Percentiles rank a stretch among this genome's conserved stretches.
These are phyloP conservation scores for Paramisgurnus dabryanus DNA, from an alignment of 2,113 vertebrate genomes.

Conservation along the genomic window DNA sequence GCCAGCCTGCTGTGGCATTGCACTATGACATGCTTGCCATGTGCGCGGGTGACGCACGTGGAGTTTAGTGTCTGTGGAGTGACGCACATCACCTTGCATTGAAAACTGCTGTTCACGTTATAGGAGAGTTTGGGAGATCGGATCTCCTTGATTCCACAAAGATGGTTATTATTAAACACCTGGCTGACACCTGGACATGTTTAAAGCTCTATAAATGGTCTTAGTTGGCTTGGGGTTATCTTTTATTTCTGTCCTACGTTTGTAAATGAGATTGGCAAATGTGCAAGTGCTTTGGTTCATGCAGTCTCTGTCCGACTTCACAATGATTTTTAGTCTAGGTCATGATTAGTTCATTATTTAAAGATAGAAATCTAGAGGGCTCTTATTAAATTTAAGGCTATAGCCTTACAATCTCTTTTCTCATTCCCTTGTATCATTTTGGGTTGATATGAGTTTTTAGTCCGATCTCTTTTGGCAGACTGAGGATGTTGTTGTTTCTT, in stretches of 20 bases:
- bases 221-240: neutral
- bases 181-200: neutral
- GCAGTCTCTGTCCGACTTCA: too few species aligned
- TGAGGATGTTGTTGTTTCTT: neutral
- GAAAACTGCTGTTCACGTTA: neutral
- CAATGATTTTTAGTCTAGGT: too few species aligned
- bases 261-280: too few species aligned
- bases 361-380: too few species aligned
- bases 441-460: neutral
- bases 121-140: neutral
- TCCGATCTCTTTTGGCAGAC: neutral
- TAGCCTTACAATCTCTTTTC: too few species aligned
- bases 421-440: neutral
- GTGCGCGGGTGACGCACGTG: neutral
- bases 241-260: too few species aligned
- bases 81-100: constrained; percentile 13
- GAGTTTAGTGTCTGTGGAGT: neutral
- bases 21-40: constrained; percentile 23
- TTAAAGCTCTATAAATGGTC: neutral
- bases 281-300: too few species aligned
- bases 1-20: constrained; percentile 38
- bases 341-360: too few species aligned
- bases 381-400: too few species aligned
- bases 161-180: neutral
- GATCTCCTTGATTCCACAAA: neutral